Conservation (phyloP, 1,140 invertebrate genomes). For the Ceratina calcarata region DNA sequence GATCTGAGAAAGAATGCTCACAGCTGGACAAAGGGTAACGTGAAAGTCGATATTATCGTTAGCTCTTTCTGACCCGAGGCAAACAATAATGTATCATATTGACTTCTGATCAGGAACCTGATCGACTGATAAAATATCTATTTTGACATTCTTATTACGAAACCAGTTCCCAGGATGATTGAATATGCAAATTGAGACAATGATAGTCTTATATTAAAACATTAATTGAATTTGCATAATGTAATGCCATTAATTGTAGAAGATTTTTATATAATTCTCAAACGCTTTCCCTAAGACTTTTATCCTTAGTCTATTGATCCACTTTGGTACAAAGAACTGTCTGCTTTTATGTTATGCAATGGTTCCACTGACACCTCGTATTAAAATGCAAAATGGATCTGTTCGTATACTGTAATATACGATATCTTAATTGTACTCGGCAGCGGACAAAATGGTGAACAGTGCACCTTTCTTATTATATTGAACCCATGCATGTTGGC, state of each 20-base stretch:
- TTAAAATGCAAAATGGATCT: too few species aligned
- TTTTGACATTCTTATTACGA: slow-evolving; percentile 5
- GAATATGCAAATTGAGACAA: background rate
- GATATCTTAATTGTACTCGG: too few species aligned
- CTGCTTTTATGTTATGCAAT: too few species aligned
- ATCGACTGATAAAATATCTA: slow-evolving; percentile 23
- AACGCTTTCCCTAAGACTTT: too few species aligned
- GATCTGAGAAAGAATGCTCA: background rate
- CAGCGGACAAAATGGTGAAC: background rate
- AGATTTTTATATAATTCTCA: too few species aligned
- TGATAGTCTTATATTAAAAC: background rate
- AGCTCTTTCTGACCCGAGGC: slow-evolving; percentile 23
- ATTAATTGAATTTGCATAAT: too few species aligned
- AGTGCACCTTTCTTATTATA: background rate
- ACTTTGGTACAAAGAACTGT: too few species aligned
- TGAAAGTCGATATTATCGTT: slow-evolving; percentile 20
- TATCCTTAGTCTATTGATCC: too few species aligned
- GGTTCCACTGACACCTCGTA: too few species aligned
- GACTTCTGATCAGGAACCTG: background rate
- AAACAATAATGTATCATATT: slow-evolving; percentile 2
- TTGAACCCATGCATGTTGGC: background rate
- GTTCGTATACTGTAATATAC: too few species aligned
- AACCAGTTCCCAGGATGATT: background rate
- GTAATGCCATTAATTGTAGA: too few species aligned
- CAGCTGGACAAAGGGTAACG: slow-evolving; percentile 3